Conservation (phyloP, 2,113 vertebrate species). For the Anseranas semipalmata region DNA sequence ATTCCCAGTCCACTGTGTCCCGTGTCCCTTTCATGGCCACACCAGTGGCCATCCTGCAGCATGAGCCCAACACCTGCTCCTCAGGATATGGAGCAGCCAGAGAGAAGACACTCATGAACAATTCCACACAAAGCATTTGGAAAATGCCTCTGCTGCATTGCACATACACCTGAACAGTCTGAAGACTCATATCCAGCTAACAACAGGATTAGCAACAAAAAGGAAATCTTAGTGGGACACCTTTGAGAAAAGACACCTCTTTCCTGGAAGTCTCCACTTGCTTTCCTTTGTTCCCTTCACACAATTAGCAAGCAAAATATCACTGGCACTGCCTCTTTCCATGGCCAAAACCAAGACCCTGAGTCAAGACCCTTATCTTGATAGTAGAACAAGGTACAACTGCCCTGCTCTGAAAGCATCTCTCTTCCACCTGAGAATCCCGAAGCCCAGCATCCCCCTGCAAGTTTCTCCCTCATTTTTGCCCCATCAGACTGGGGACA, state of each 20-base stretch:
- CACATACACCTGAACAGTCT: neutral
- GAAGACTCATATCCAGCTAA: neutral
- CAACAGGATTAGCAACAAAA: neutral
- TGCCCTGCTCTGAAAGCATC: neutral
- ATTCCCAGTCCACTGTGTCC: neutral
- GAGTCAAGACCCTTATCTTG: neutral
- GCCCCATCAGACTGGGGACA: neutral
- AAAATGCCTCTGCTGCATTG: neutral
- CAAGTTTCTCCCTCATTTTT: neutral
- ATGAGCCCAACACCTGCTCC: neutral
- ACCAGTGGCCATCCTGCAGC: neutral
- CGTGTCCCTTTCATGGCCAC: neutral
- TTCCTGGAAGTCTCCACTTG: neutral
- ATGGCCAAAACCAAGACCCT: neutral
- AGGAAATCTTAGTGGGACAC: neutral
- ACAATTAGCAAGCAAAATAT: neutral
- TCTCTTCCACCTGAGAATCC: neutral
- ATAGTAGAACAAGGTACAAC: neutral
- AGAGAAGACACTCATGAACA: neutral
- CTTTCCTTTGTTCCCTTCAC: neutral
- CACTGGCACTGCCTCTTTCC: no score
- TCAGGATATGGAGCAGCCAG: neutral
- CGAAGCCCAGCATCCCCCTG: neutral
- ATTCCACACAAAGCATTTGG: neutral
- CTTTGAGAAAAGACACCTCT: neutral